Conservation (phyloP, 2,113 vertebrate genomes). For the Sceloporus undulatus region DNA sequence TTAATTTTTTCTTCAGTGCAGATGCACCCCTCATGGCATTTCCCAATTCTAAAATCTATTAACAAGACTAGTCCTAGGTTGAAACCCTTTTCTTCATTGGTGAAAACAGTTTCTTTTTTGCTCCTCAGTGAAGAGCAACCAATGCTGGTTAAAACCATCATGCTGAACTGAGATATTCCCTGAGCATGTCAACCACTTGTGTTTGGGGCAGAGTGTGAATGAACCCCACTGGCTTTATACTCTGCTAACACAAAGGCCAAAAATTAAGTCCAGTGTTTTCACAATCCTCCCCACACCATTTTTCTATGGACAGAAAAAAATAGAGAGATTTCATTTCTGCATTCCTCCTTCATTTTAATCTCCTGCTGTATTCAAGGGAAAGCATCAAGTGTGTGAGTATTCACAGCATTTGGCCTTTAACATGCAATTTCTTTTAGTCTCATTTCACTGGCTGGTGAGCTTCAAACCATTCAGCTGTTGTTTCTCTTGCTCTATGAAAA, state of each 20-base stretch:
- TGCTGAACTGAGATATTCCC: neutral
- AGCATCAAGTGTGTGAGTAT: neutral
- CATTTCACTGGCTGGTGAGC: slow-evolving; percentile 28
- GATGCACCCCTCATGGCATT: no score
- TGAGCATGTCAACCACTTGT: neutral
- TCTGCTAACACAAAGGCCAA: neutral
- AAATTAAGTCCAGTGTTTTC: neutral
- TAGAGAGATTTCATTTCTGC: neutral
- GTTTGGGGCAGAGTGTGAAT: neutral
- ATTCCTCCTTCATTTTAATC: neutral
- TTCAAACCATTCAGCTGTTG: slow-evolving; percentile 15
- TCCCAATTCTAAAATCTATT: no score
- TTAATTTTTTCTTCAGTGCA: no score
- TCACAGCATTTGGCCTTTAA: slow-evolving; percentile 14
- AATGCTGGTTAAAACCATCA: neutral
- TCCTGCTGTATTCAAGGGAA: neutral
- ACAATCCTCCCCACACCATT: neutral
- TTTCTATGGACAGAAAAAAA: neutral
- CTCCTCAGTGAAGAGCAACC: no score
- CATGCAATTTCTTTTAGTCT: slow-evolving; percentile 36
- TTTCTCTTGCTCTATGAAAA: slow-evolving; percentile 40
- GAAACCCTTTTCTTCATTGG: no score
- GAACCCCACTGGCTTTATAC: neutral
- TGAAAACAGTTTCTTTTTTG: neutral
- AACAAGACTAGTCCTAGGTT: no score